These are phyloP conservation scores for Eretmochelys imbricata DNA, from an alignment of 2,113 vertebrate genomes.

Conservation along the genomic window DNA sequence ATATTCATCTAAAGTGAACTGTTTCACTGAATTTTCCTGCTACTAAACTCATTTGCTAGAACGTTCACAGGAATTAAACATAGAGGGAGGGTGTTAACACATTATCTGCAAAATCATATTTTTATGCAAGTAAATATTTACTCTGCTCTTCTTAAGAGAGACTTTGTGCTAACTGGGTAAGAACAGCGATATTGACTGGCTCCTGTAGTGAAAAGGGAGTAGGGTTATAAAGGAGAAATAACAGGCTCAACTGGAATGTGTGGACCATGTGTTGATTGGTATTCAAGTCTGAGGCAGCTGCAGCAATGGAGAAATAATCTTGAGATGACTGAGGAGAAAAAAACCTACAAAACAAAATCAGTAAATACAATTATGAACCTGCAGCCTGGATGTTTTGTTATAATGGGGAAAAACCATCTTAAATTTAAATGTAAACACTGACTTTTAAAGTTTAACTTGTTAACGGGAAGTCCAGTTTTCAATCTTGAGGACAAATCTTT, in stretches of 20 bases:
- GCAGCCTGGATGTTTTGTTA: neutral
- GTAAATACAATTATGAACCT: neutral
- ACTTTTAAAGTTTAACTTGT: neutral
- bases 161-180: neutral
- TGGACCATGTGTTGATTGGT: neutral
- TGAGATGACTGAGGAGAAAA: neutral
- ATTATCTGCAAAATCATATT: neutral
- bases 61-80: neutral
- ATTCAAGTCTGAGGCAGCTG: slow-evolving; percentile 2
- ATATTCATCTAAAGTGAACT: neutral
- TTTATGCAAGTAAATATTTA: neutral
- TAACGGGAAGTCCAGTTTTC: neutral
- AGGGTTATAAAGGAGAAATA: neutral
- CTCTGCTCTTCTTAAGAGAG: neutral
- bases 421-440: neutral
- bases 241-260: neutral
- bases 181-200: neutral
- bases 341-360: neutral
- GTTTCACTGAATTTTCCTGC: neutral
- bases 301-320: neutral
- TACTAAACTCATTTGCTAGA: neutral
- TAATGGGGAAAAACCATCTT: neutral
- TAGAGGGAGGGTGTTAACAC: neutral
- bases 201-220: neutral
- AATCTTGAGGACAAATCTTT: neutral